Evolutionary conservation across 2,888 invertebrate genomes (phyloP).

Genomic region (Oscheius sp.): DNA sequence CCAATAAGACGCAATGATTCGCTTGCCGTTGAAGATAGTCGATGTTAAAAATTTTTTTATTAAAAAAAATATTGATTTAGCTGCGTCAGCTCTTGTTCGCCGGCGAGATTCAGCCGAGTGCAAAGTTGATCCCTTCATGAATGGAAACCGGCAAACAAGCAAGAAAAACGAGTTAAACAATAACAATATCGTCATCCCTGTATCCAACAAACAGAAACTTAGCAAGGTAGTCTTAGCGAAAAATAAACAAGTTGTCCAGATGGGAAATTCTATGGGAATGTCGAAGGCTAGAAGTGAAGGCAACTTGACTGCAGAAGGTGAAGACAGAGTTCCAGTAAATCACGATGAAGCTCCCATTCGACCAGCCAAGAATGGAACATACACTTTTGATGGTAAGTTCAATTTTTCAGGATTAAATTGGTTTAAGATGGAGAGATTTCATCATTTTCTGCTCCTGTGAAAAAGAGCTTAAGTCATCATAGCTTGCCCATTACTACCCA

Average conservation of each 20-base stretch:
- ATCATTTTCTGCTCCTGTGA: slow-evolving; percentile 22
- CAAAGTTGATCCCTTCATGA: slow-evolving; percentile 3
- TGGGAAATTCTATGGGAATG: slow-evolving; percentile 2
- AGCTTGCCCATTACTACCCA: slow-evolving; percentile 43
- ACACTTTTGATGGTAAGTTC: slow-evolving; percentile 12
- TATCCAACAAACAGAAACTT: slow-evolving; percentile 8
- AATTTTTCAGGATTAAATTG: not conserved
- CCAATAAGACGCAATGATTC: slow-evolving; percentile 32
- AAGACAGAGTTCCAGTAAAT: slow-evolving; percentile 25
- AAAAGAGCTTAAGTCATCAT: slow-evolving; percentile 52
- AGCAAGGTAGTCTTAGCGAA: not conserved
- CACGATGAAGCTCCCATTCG: slow-evolving; percentile 34
- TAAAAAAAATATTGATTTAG: too few relatives aligned
- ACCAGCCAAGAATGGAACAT: slow-evolving; percentile 29
- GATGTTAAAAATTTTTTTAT: slow-evolving; percentile 26
- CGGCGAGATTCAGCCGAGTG: slow-evolving; percentile 20
- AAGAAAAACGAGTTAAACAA: slow-evolving; percentile 8
- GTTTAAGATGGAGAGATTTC: slow-evolving; percentile 1
- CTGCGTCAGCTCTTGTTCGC: slow-evolving; percentile 22
- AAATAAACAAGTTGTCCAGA: not conserved
- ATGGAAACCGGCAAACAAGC: not conserved
- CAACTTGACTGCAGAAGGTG: slow-evolving; percentile 10
- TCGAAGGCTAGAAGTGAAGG: slow-evolving; percentile 27
- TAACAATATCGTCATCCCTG: slow-evolving; percentile 10
- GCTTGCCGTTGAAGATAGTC: not conserved